Conservation (phyloP, 2,113 vertebrate genomes). For the Zapus hudsonius region DNA sequence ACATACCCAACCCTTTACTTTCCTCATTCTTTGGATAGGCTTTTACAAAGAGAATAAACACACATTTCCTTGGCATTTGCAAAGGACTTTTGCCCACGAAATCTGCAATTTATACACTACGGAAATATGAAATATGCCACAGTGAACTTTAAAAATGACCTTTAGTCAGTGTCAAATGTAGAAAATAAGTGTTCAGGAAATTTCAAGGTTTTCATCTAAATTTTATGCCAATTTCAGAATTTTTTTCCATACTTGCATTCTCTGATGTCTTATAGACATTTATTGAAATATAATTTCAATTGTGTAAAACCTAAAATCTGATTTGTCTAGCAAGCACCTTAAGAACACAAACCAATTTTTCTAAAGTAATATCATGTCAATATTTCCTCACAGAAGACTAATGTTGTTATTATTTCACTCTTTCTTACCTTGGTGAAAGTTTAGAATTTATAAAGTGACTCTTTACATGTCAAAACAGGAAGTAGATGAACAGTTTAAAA, state of each 20-base stretch:
- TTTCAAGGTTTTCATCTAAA: constrained; percentile 50
- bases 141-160: constrained; percentile 36
- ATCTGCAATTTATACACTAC: constrained; percentile 13
- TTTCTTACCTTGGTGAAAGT: constrained; percentile 91
- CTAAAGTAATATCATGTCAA: constrained; percentile 94
- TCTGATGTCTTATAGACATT: constrained; percentile 75
- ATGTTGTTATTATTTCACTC: constrained; percentile 97
- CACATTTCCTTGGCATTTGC: constrained; percentile 46
- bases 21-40: constrained; percentile 20
- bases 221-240: constrained; percentile 39
- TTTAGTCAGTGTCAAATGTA: constrained; percentile 47
- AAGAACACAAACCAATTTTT: constrained; percentile 97
- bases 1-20: not conserved
- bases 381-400: constrained; percentile 95
- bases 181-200: constrained; percentile 35
- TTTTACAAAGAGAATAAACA: constrained; percentile 49
- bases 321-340: constrained; percentile 93
- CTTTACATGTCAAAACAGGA: constrained; percentile 87
- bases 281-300: constrained; percentile 81
- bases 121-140: not conserved
- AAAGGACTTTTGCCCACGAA: constrained; percentile 43
- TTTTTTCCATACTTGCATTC: constrained; percentile 26
- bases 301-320: constrained; percentile 86
- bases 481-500: constrained; percentile 78
- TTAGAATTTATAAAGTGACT: constrained; percentile 88